These are phyloP conservation scores for Rhombomys opimus DNA, from an alignment of 2,113 vertebrate genomes.

Conservation along the genomic window DNA sequence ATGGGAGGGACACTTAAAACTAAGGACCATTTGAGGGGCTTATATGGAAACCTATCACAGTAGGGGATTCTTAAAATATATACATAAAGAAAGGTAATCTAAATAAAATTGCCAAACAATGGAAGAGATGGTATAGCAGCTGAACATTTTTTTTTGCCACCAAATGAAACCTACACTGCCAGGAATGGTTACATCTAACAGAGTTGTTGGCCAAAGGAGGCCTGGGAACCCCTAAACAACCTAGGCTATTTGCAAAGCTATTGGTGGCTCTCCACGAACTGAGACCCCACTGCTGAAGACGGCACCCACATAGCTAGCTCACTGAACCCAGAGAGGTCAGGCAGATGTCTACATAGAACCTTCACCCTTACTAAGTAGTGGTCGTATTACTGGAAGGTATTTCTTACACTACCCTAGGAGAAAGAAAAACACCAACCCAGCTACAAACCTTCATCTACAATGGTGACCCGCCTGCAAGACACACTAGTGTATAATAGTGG, in stretches of 20 bases:
- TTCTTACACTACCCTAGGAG: too few relatives aligned
- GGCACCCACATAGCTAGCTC: background rate
- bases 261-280: background rate
- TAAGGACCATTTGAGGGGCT: background rate
- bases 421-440: background rate
- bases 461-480: background rate
- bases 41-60: background rate
- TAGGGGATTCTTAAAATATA: background rate
- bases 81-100: background rate
- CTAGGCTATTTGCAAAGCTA: background rate
- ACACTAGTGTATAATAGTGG: background rate
- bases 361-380: too few relatives aligned
- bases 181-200: background rate
- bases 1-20: background rate
- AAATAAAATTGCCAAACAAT: background rate
- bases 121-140: background rate
- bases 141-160: background rate
- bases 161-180: background rate
- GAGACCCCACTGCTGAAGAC: background rate
- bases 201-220: background rate
- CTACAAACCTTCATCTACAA: background rate
- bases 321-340: background rate
- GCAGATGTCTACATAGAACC: background rate
- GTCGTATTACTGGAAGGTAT: background rate
- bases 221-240: background rate